Evolutionary conservation across 2,888 invertebrate genomes (phyloP).

Genomic region (Drosophila mercatorum): DNA sequence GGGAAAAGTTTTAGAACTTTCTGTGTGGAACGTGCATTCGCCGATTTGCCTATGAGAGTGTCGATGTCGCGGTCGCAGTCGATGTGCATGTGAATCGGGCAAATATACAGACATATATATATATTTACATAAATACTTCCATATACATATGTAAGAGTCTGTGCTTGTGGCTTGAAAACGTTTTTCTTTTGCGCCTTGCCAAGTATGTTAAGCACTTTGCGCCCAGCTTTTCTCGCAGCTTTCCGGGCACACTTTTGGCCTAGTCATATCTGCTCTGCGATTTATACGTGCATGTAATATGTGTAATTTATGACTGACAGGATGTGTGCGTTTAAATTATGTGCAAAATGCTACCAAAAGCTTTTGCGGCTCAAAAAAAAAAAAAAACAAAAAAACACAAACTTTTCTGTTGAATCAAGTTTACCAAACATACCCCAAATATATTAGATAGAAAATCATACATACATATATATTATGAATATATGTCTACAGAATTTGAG

Average conservation of each 20-base stretch:
- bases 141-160: conserved; percentile 2
- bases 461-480: background rate
- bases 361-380: conserved; percentile 38
- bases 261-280: conserved; percentile 64
- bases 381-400: conserved; percentile 15
- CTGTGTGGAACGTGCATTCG: conserved; percentile 66
- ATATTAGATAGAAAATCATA: background rate
- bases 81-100: conserved; percentile 26
- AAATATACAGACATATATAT: background rate
- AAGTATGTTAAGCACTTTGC: conserved; percentile 79
- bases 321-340: conserved; percentile 75
- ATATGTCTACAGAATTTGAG: background rate
- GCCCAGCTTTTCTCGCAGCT: conserved; percentile 53
- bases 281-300: conserved; percentile 80
- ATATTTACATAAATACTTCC: background rate
- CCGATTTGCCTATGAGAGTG: conserved; percentile 63
- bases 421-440: conserved; percentile 27
- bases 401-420: conserved; percentile 42
- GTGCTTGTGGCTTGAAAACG: conserved; percentile 22
- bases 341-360: conserved; percentile 70
- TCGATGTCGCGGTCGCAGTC: conserved; percentile 32
- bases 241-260: conserved; percentile 52
- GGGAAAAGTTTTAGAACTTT: conserved; percentile 66
- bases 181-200: conserved; percentile 44
- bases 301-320: conserved; percentile 78